Evolutionary conservation across 2,888 invertebrate genomes (phyloP).

Genomic region (Hirtodrosophila duncani): DNA sequence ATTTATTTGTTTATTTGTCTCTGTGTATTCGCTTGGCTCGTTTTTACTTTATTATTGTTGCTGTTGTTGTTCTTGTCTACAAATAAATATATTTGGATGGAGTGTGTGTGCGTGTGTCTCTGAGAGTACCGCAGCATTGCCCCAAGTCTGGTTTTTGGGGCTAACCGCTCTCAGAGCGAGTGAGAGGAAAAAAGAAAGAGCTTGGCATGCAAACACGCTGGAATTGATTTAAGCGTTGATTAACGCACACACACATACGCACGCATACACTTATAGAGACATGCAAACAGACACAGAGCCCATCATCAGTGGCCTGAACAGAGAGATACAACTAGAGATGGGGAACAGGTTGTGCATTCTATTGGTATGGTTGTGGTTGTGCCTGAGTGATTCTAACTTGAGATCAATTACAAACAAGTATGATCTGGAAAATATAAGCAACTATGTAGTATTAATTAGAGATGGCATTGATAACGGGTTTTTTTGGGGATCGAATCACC

Average conservation of each 20-base stretch:
- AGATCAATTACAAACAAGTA: no score
- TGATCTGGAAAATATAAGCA: no score
- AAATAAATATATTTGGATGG: constrained; percentile 23
- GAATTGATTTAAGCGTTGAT: constrained; percentile 70
- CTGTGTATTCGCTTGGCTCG: no score
- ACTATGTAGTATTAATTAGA: no score
- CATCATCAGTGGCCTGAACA: no score
- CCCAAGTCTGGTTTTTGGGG: constrained; percentile 53
- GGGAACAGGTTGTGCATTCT: constrained; percentile 40
- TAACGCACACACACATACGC: constrained; percentile 48
- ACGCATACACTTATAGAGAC: constrained; percentile 9
- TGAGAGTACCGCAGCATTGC: no score
- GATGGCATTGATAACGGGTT: no score
- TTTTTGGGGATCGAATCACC: no score
- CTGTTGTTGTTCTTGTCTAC: constrained; percentile 11
- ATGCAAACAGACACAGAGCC: constrained; percentile 27
- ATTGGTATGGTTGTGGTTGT: no score
- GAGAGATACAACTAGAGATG: constrained; percentile 50
- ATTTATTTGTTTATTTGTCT: constrained; percentile 59
- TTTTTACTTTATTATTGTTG: no score
- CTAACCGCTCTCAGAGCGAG: constrained; percentile 14
- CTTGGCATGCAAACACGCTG: constrained; percentile 52
- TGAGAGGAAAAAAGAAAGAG: constrained; percentile 12
- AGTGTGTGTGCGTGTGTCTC: constrained; percentile 17
- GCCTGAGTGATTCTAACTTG: no score